Percentiles rank a stretch among this genome's conserved stretches.
These are phyloP conservation scores for Dunckerocampus dactyliophorus DNA, from an alignment of 2,113 vertebrate genomes.

Conservation along the genomic window DNA sequence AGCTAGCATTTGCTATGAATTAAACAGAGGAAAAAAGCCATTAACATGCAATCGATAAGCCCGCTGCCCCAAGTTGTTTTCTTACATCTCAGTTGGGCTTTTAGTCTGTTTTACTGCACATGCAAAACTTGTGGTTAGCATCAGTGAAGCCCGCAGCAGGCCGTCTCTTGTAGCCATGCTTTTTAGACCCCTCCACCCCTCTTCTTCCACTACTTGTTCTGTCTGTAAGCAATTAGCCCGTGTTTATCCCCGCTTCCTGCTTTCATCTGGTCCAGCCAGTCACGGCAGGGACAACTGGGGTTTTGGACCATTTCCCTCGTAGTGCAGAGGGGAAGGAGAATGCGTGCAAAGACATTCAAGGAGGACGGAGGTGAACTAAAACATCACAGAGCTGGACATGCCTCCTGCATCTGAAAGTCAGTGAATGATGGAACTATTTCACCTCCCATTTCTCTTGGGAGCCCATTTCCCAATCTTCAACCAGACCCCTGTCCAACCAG, in stretches of 20 bases:
- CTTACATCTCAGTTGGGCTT: background rate
- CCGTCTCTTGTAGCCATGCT: conserved; percentile 14
- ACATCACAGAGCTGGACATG: conserved; percentile 54
- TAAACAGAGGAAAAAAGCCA: conserved; percentile 10
- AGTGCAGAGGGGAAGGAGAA: conserved; percentile 26
- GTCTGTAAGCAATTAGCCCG: conserved; percentile 67
- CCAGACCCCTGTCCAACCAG: conserved; percentile 23
- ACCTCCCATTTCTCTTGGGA: conserved; percentile 35
- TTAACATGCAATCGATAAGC: conserved; percentile 8
- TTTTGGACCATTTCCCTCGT: conserved; percentile 31
- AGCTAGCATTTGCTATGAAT: background rate
- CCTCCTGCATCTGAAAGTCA: conserved; percentile 58
- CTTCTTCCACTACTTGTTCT: conserved; percentile 25
- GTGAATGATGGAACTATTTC: conserved; percentile 55
- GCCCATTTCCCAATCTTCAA: conserved; percentile 19
- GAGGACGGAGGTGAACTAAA: conserved; percentile 43
- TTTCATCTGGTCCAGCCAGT: conserved; percentile 57
- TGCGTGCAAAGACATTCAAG: conserved; percentile 65
- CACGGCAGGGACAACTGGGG: conserved; percentile 56
- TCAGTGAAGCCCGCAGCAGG: background rate
- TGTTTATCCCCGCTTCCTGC: conserved; percentile 66
- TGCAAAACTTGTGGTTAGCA: conserved; percentile 10
- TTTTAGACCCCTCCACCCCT: conserved; percentile 25
- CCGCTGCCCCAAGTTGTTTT: background rate
- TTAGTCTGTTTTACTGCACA: conserved; percentile 6